Conservation (phyloP, 2,888 invertebrate species). For the Pseudoips prasinana region DNA sequence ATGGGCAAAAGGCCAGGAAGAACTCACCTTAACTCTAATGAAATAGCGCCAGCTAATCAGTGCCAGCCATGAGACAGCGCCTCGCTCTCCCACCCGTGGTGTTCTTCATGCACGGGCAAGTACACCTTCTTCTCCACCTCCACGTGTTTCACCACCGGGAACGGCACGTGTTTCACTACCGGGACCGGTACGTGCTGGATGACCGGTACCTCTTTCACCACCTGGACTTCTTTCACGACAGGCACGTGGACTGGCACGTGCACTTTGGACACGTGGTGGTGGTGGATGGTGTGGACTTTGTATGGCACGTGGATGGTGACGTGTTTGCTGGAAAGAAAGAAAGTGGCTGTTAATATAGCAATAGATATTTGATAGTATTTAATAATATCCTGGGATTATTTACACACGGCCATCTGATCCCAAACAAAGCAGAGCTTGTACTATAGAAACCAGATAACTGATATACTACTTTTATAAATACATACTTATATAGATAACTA, state of each 20-base stretch:
- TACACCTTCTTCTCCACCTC: slow-evolving; percentile 70
- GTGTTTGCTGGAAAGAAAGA: slow-evolving; percentile 57
- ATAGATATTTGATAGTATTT: too few relatives aligned
- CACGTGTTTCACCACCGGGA: slow-evolving; percentile 64
- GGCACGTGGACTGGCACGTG: slow-evolving; percentile 67
- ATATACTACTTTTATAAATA: too few relatives aligned
- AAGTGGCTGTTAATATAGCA: too few relatives aligned
- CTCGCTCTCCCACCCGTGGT: slow-evolving; percentile 73
- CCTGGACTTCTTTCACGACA: slow-evolving; percentile 69
- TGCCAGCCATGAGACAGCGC: slow-evolving; percentile 75
- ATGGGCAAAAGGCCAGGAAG: too few relatives aligned
- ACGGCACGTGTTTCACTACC: slow-evolving; percentile 62
- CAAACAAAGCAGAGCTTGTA: too few relatives aligned
- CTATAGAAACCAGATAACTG: too few relatives aligned
- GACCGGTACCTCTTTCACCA: slow-evolving; percentile 70
- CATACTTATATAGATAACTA: too few relatives aligned
- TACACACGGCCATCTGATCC: too few relatives aligned
- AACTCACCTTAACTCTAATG: slow-evolving; percentile 52
- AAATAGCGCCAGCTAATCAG: slow-evolving; percentile 43
- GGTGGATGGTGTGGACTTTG: slow-evolving; percentile 73
- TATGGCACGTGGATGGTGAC: slow-evolving; percentile 76
- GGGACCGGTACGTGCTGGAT: slow-evolving; percentile 68
- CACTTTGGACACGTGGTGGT: slow-evolving; percentile 73
- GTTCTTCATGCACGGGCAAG: slow-evolving; percentile 58
- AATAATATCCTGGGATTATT: too few relatives aligned